Percentiles rank a stretch among this genome's conserved stretches.
phyloP scores from a whole-genome alignment of 2,113 vertebrate species.

The Erpornis zantholeuca region DNA sequence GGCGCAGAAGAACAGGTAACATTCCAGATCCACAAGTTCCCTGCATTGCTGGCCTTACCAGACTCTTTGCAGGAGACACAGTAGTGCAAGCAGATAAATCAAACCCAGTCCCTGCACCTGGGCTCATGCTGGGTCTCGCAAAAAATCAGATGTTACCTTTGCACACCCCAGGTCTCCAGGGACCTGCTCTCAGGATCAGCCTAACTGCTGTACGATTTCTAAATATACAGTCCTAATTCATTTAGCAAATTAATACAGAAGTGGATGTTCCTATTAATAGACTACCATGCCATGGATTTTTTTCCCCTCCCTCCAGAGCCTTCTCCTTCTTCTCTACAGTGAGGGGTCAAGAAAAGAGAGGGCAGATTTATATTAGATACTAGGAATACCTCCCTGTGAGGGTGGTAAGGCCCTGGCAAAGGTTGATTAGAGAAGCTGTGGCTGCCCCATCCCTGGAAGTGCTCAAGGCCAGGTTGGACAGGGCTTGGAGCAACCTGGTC shows the following conservation, averaged over 20 bases:
- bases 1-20: not conserved
- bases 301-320: not conserved
- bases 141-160: not conserved
- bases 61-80: not conserved
- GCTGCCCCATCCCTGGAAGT: not conserved
- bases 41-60: not conserved
- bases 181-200: not conserved
- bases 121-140: not conserved
- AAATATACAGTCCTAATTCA: not conserved
- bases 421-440: not conserved
- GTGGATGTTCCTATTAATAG: not conserved
- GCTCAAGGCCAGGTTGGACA: fast-evolving
- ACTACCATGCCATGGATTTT: not conserved
- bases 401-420: not conserved
- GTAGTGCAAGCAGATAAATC: not conserved
- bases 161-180: not conserved
- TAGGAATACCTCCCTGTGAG: not conserved
- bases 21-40: not conserved
- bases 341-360: not conserved
- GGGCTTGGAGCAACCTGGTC: not conserved
- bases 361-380: not conserved
- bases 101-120: not conserved
- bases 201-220: not conserved
- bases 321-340: not conserved
- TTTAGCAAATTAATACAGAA: not conserved